Percentiles rank a stretch among this genome's conserved stretches.
phyloP scores from a whole-genome alignment of 2,888 invertebrate species.

The Cantharis flavilabris region DNA sequence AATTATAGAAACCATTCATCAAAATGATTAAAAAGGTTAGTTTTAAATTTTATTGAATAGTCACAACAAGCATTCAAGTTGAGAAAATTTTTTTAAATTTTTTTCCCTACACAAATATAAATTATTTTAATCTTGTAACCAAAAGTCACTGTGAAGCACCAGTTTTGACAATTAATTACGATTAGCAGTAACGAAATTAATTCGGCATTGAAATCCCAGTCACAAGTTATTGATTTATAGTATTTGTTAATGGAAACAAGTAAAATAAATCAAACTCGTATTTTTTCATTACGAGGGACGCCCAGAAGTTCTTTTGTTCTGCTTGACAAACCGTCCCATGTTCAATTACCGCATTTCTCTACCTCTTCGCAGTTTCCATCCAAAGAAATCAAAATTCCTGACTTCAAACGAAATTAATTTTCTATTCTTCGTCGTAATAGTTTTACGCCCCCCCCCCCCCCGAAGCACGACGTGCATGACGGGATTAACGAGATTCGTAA shows the following conservation, averaged over 20 bases:
- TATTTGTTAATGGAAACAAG: constrained; percentile 18
- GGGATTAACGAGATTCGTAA: too few species aligned
- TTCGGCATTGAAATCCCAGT: constrained; percentile 17
- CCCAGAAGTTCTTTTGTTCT: background rate
- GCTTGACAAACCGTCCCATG: background rate
- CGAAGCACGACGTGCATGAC: too few species aligned
- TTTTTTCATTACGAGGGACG: background rate
- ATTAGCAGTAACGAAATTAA: constrained; percentile 14
- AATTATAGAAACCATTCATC: constrained; percentile 10
- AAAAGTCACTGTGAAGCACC: background rate
- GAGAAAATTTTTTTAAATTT: background rate
- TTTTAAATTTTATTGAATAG: background rate
- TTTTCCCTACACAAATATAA: background rate
- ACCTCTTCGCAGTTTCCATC: too few species aligned
- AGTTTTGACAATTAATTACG: constrained; percentile 1
- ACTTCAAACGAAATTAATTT: too few species aligned
- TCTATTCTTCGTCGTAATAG: too few species aligned
- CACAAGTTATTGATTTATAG: constrained; percentile 21
- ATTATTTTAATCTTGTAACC: background rate
- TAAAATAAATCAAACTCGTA: constrained; percentile 17
- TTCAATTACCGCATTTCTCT: background rate
- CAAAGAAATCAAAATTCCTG: too few species aligned
- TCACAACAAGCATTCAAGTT: background rate
- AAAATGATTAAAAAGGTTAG: background rate
- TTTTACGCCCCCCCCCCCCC: too few species aligned